Base-by-base conservation (phyloP, 2,797 vertebrate species). In the Neosalanx taihuensis region DNA sequence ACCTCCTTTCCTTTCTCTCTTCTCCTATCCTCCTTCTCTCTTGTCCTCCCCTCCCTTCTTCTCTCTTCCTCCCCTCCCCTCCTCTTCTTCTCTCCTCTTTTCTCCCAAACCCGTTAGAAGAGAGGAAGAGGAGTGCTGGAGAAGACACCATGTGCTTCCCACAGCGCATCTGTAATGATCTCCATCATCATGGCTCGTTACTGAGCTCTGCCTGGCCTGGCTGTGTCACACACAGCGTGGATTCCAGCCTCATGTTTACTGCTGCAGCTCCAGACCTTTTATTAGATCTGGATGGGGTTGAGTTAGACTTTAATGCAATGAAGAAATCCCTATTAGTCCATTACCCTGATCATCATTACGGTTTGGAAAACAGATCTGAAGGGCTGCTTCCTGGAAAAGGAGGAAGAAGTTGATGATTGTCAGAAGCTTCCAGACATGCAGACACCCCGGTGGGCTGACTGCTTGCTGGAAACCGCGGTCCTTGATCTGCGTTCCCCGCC, bases 251-350 rank as follows among this genome's bases (percentile, higher is more conserved):
- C 60, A 35, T 62, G 30, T 33, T 63, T 63, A 33, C 61, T 31
- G 29, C 58, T 76, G 71, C 78, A 65, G 77, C 83, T 73, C 76
- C 69, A 71, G 3, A 72, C 15, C 63, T 46, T 46, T 79, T 71
- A 70, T 59, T 76, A 79, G 74, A 61, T 72, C 77, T 80, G 73
- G 76, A 76, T 72, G 72, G 80, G 71, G 75, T 75, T 67, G 83
- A 86, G 84, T 76, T 79, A 74, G 75, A 83, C 71, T 74, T 76
- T 78, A 86, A 85, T 81, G 84, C 79, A 82, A 79, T 60, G 20
- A 70, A 83, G 82, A 83, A 80, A 84, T 70, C 79, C 66, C 79
- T 81, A 83, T 86, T 84, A 85, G 77, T 74, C 81, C 67, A 71
- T 73, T 73, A 65, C 74, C 75, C 82, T 83, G 79, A 79, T 84